Evolutionary conservation across 92 coral and sea anemone genomes (phyloP).

Genomic region (Palythoa grandis): DNA sequence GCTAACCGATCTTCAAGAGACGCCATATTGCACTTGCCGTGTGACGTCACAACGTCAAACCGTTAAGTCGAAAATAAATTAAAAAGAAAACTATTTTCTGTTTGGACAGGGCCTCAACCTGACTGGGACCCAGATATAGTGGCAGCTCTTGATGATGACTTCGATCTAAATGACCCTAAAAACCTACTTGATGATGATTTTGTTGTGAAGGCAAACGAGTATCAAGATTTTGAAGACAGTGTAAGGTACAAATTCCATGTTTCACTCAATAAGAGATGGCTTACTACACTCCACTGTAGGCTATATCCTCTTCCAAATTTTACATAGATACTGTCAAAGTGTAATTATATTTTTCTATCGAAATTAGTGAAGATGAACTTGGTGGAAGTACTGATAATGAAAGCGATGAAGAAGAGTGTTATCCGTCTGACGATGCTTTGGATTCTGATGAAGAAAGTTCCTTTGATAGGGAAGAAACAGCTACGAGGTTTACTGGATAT

Average conservation of each 20-base stretch:
- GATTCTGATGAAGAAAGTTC: constrained; percentile 61
- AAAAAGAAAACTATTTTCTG: too few species aligned
- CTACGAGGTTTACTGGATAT: constrained; percentile 91
- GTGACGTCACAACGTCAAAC: too few species aligned
- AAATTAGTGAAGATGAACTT: constrained; percentile 62
- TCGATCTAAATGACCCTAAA: constrained; percentile 82
- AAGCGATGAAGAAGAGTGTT: constrained; percentile 58
- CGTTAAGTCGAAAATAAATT: too few species aligned
- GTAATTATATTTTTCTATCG: too few species aligned
- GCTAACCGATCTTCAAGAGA: too few species aligned
- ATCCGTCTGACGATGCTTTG: constrained; percentile 85
- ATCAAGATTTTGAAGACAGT: background rate
- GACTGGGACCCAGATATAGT: constrained; percentile 98
- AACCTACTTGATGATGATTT: constrained; percentile 90
- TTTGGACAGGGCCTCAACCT: constrained; percentile 84
- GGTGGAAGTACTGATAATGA: constrained; percentile 60
- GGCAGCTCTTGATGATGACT: constrained; percentile 96
- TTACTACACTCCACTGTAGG: background rate
- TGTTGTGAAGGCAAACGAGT: constrained; percentile 68
- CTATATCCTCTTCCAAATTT: background rate
- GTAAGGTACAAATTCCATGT: background rate
- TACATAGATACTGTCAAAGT: too few species aligned
- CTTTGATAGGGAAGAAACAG: constrained; percentile 89
- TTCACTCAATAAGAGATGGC: background rate
- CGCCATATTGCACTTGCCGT: too few species aligned